Evolutionary conservation across 2,113 vertebrate genomes (phyloP), one percentile per base, ranked within the genome.

Genomic region (Erythrocebus patas): DNA sequence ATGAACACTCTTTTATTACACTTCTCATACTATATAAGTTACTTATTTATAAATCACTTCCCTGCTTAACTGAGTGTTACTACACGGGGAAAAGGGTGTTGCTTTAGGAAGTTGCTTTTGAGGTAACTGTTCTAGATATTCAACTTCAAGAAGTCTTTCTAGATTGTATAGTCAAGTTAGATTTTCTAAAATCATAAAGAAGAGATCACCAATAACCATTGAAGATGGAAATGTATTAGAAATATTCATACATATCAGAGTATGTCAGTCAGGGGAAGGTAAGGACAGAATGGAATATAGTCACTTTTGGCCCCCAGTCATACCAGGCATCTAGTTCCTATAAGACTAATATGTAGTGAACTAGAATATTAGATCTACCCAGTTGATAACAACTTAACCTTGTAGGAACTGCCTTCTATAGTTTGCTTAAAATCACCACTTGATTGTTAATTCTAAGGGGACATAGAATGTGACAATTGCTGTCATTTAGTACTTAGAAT

Each of bases 21-120:
- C 35, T 61, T 93, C 64, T 79, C 9, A 20, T 68, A 40, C 35
- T 85, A 27, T 55, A 20, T 91, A 93, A 89, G 13, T 22, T 72
- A 73, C 23, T 43, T 66, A 4, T 79, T 89, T 50, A 32, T 43
- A 79, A 64, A 52, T 61, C 30, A 72, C 32, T 81, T 93, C 2
- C 17, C 5, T 83, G 25, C 27, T 84, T 50, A 93, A 57, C 20
- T 35, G 11, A 48, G 9, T 81, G 10, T 81, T 80, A 59, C 14
- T 43, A n/a, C 27, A 40, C 20, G 68, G 20, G 8, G 25, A 2
- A 10, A 64, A 10, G 40, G 48, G 0, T 38, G n/a, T 57, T 82
- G 3, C 25, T 97, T 93, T 78, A 91, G 43, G 6, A 68, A 91
- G 70, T 93, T 95, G 16, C 50, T 95, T 93, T 96, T 82, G 27